These are phyloP conservation scores for Corythucha ciliata DNA, from an alignment of 2,888 invertebrate species.

Conservation along the genomic window DNA sequence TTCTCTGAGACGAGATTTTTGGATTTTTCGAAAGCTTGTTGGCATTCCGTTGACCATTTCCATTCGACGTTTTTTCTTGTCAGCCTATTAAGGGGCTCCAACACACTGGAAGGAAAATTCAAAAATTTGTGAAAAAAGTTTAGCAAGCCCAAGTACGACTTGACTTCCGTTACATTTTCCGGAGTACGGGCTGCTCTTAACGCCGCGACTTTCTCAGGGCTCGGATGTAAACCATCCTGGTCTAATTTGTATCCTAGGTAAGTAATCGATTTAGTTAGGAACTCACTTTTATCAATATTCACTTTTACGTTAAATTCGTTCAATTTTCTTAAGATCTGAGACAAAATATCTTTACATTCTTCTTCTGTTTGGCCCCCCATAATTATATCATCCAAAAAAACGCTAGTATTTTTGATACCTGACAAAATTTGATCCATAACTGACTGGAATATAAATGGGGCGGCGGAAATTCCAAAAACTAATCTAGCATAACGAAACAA, in stretches of 20 bases:
- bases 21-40: conserved; percentile 1
- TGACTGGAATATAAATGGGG: conserved; percentile 9
- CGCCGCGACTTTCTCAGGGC: not conserved
- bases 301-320: not conserved
- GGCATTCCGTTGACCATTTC: conserved; percentile 9
- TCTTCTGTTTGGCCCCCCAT: not conserved
- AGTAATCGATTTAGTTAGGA: not conserved
- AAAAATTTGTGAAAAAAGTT: conserved; percentile 22
- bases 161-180: not conserved
- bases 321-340: not conserved
- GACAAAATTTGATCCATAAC: conserved; percentile 2
- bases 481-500: conserved; percentile 3
- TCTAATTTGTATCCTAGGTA: not conserved
- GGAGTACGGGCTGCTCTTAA: not conserved
- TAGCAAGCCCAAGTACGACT: conserved; percentile 12
- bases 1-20: conserved; percentile 27
- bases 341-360: not conserved
- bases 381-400: conserved; percentile 2
- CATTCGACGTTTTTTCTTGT: conserved; percentile 13
- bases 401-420: conserved; percentile 1
- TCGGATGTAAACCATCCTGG: not conserved
- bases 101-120: not conserved
- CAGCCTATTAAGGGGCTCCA: conserved; percentile 12
- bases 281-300: conserved; percentile 1
- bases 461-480: not conserved